Percentiles rank a stretch among this genome's conserved stretches.
Conservation (phyloP, 2,113 vertebrate species). For the Coracopsis vasa region DNA sequence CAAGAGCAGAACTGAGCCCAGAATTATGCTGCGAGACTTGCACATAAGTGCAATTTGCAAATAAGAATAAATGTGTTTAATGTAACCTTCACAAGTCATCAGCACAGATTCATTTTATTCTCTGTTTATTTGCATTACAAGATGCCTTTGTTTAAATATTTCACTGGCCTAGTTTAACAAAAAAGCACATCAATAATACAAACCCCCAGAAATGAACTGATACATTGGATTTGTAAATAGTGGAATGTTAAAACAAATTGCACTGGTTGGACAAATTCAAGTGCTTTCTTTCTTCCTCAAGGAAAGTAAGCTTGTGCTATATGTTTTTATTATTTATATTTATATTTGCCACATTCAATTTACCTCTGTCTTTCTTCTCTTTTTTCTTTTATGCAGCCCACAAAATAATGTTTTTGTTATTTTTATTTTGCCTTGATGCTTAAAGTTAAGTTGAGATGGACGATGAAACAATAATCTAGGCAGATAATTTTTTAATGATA, state of each 20-base stretch:
- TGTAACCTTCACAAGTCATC: background rate
- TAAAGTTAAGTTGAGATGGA: background rate
- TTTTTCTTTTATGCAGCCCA: background rate
- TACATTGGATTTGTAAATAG: background rate
- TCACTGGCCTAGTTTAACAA: constrained; percentile 28
- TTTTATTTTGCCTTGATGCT: background rate
- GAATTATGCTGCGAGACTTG: background rate
- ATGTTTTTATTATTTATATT: background rate
- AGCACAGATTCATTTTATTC: background rate
- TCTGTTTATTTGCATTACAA: background rate
- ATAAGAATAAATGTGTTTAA: constrained; percentile 17
- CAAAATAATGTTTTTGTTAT: background rate
- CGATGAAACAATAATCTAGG: background rate
- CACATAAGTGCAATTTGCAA: background rate
- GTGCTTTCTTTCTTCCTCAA: background rate
- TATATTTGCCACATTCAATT: background rate
- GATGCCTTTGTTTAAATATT: constrained; percentile 20
- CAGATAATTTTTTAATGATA: background rate
- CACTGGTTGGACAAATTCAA: background rate
- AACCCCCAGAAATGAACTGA: background rate
- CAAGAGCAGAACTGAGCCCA: background rate
- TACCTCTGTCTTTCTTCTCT: background rate
- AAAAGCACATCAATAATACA: constrained; percentile 31
- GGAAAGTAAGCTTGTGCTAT: background rate
- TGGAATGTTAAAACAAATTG: background rate